Percentiles rank a stretch among this genome's conserved stretches.
Evolutionary conservation across 2,888 invertebrate species (phyloP).

Genomic region (Thysanoteuthis rhombus): DNA sequence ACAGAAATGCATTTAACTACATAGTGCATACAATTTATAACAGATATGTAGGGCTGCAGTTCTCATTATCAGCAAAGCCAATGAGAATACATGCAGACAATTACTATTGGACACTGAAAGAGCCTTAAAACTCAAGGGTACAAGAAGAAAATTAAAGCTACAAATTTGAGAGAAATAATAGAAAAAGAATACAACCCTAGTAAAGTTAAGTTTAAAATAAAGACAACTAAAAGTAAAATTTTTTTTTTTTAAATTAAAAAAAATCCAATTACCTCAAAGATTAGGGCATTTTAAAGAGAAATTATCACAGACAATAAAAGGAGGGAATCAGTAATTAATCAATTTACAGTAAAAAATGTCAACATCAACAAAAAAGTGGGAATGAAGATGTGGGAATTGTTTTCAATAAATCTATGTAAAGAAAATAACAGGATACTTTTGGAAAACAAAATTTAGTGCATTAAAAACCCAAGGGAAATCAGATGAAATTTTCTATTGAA

Average conservation of each 20-base stretch:
- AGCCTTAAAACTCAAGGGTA: background rate
- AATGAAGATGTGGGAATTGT: background rate
- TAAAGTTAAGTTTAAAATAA: background rate
- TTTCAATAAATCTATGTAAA: background rate
- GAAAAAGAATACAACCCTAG: background rate
- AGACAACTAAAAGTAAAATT: background rate
- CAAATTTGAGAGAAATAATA: background rate
- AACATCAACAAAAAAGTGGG: background rate
- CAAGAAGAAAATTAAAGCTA: background rate
- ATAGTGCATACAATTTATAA: background rate
- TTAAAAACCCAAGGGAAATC: background rate
- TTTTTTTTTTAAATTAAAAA: too few species aligned
- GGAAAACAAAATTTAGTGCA: background rate
- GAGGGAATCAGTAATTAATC: background rate
- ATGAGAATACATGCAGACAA: background rate
- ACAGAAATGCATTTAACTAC: too few species aligned
- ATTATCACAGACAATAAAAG: slow-evolving; percentile 12
- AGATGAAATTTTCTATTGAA: background rate
- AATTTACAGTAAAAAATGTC: background rate
- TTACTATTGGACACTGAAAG: background rate
- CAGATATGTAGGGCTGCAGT: background rate
- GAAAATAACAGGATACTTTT: background rate
- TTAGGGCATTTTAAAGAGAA: background rate
- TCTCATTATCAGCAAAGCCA: background rate
- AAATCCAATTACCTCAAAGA: background rate